These are phyloP conservation scores for Ennomos quercinarius DNA, from an alignment of 2,888 invertebrate species.

Conservation along the genomic window DNA sequence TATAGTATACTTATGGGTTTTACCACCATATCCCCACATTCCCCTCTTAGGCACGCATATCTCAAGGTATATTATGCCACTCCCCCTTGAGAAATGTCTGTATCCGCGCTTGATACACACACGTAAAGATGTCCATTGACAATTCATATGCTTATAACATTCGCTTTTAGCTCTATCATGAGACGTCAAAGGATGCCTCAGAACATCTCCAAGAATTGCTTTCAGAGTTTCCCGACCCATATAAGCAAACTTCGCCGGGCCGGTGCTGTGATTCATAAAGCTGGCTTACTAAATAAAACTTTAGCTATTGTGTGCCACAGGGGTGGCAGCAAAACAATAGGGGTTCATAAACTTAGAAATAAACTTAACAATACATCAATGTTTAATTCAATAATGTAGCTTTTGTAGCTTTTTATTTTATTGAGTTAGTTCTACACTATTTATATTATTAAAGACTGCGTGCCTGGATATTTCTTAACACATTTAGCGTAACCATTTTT, in stretches of 20 bases:
- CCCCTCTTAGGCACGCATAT: too few species aligned
- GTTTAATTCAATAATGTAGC: conserved; percentile 17
- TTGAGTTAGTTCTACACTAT: not conserved
- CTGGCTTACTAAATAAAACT: conserved; percentile 57
- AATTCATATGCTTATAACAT: not conserved
- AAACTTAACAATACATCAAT: conserved; percentile 16
- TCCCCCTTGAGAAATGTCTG: too few species aligned
- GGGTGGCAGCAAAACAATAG: conserved; percentile 37
- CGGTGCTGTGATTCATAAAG: conserved; percentile 53
- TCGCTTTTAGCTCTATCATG: conserved; percentile 7
- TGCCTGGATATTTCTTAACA: too few species aligned
- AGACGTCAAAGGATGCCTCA: conserved; percentile 30
- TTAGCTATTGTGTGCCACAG: conserved; percentile 43
- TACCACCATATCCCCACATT: too few species aligned
- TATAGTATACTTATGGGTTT: too few species aligned
- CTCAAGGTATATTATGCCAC: too few species aligned
- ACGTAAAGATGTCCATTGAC: too few species aligned
- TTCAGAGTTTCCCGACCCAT: conserved; percentile 47
- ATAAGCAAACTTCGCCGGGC: conserved; percentile 47
- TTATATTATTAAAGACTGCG: too few species aligned
- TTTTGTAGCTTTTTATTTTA: conserved; percentile 3
- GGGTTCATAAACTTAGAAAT: conserved; percentile 1
- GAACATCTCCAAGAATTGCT: conserved; percentile 42
- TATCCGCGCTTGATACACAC: too few species aligned
- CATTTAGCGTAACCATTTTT: too few species aligned